phyloP scores from a whole-genome alignment of 1,140 invertebrate species.

The Lepidostoma basale region DNA sequence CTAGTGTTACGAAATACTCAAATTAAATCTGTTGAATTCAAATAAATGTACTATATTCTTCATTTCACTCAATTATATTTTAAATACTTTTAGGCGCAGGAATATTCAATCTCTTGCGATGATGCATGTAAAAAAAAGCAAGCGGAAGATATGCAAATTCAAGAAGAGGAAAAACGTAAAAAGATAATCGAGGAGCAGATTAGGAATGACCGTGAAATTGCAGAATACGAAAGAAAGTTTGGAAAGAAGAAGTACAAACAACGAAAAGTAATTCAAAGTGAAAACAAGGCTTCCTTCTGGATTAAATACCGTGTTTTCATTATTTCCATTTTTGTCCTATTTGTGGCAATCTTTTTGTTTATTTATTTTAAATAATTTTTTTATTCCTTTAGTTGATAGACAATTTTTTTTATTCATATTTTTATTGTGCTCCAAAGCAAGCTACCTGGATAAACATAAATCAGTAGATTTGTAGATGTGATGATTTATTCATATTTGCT shows the following conservation, averaged over 20 bases:
- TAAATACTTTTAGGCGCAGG: constrained; percentile 48
- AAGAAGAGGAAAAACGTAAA: constrained; percentile 61
- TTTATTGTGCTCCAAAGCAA: too few species aligned
- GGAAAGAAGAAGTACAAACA: constrained; percentile 63
- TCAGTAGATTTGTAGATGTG: too few species aligned
- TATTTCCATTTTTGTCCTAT: background rate
- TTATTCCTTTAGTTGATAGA: too few species aligned
- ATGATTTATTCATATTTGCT: too few species aligned
- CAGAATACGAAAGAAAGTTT: constrained; percentile 76
- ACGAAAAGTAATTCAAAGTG: constrained; percentile 46
- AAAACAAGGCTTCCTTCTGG: constrained; percentile 2
- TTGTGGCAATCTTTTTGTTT: background rate
- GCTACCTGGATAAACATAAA: too few species aligned
- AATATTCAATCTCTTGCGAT: constrained; percentile 66
- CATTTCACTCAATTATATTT: background rate
- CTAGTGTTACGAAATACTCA: background rate
- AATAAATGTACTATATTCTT: too few species aligned
- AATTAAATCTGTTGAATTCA: background rate
- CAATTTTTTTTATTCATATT: too few species aligned
- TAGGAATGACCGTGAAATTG: constrained; percentile 71
- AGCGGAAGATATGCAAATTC: constrained; percentile 58
- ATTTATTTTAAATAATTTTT: background rate
- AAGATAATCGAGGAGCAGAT: constrained; percentile 66
- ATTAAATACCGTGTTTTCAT: background rate
- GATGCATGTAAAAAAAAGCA: constrained; percentile 65